Base-by-base conservation (phyloP, 2,888 invertebrate genomes). In the Thumatha senex region DNA sequence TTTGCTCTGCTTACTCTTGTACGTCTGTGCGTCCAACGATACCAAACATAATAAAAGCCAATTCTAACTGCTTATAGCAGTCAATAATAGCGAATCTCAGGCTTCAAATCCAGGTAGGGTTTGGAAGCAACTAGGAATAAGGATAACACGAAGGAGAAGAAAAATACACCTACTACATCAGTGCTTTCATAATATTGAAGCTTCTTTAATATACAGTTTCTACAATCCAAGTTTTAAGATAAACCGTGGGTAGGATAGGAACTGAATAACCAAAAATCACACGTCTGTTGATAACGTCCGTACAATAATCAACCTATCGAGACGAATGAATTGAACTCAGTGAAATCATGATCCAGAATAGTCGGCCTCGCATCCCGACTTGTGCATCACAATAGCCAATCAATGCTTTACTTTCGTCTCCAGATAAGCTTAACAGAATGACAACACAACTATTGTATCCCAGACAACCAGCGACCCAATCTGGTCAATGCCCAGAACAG, bases 351-450 rank as follows among this genome's bases (percentile, higher is more conserved):
- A 76, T 88, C 87, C 87, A 82, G 86, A 86, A 75, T 67, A 57
- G 70, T 67, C 68, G 72, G 66, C 67, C 66, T 65, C 65, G 76
- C 74, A 75, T 81, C 80, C 82, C 74, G 76, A 61, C 68, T 64
- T 60, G 58, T 59, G 57, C 61, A 61, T 70, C 63, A 88, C 85
- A 87, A 89, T 86, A 72, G 81, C 71, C 85, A 86, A 88, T 87
- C 88, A 86, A 70, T 74, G 74, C 62, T 65, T 75, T 80, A 87
- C 90, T 89, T 90, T 89, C 88, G 86, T 87, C 83, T 85, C 78
- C 73, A 72, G 78, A 79, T 76, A 80, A 79, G 78, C 78, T 80
- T 86, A 86, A 89, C 82, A 80, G 80, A 84, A 84, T 84, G 84
- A 86, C 82, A 82, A 82, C 73, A 69, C 76, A 73, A 77, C 82